Base-by-base conservation (phyloP, 2,797 vertebrate genomes). In the Avahi laniger region DNA sequence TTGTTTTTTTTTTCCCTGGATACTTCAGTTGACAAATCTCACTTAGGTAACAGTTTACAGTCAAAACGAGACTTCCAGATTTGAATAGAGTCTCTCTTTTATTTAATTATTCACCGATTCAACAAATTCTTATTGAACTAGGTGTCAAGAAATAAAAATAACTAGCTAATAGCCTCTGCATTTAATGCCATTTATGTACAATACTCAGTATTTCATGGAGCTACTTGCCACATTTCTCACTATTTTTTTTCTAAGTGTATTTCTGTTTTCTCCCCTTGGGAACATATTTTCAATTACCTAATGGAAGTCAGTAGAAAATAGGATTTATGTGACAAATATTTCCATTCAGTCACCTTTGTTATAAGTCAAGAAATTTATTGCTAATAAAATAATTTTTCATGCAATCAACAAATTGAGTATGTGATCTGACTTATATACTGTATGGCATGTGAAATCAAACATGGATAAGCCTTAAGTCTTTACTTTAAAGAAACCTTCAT, bases 391-490 rank as follows among this genome's bases (percentile, higher is more conserved):
- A 79, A 48, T 85, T 96, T 92, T 95, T 81, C 50, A 94, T 83
- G n/a, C 78, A 95, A 93, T 97, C 89, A 89, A 89, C 78, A 96
- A 96, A 97, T 94, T 91, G 92, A 93, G 15, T 85, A 59, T 70
- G 59, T 78, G 72, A 94, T 73, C 50, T 89, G 61, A 43, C 89
- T 96, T 91, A 82, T 78, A 69, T 61, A 91, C 12, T 48, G 2
- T 59, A 61, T 81, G 67, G 35, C 30, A 82, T 75, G 15, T 69
- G n/a, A 92, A 91, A 73, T 87, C 59, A 67, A 92, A 88, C 61
- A 83, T 65, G 26, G 84, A 61, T 86, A 93, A 72, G 12, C 13
- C 59, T 33, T n/a, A 38, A 78, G 43, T 4, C 33, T 35, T 95
- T 89, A 89, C 33, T 61, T 84, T 63, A 70, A 76, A 82, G 96